Percentiles rank a stretch among this genome's conserved stretches.
phyloP scores from a whole-genome alignment of 2,888 invertebrate genomes.

The Folsomia manolachei region DNA sequence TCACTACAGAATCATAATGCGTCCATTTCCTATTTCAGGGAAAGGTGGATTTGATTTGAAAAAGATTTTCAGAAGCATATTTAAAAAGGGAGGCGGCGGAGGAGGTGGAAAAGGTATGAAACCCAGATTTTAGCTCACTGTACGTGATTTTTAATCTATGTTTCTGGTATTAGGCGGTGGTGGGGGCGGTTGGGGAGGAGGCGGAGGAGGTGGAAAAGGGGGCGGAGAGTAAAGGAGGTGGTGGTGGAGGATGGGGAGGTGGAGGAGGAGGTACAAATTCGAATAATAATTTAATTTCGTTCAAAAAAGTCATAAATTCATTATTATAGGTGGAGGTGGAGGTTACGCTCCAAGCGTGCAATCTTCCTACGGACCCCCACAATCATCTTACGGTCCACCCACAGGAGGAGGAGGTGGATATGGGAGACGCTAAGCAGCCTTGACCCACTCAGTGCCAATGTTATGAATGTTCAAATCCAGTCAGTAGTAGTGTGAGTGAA shows the following conservation, averaged over 20 bases:
- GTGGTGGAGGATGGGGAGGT: background rate
- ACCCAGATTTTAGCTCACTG: background rate
- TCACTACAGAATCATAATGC: background rate
- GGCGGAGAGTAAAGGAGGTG: no score
- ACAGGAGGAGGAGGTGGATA: background rate
- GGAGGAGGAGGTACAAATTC: no score
- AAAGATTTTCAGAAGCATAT: conserved; percentile 27
- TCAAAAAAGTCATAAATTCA: background rate
- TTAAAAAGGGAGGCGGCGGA: conserved; percentile 30
- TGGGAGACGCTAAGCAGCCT: background rate
- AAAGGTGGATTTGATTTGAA: conserved; percentile 37
- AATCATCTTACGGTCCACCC: conserved; percentile 20
- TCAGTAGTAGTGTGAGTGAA: no score
- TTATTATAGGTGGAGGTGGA: conserved; percentile 14
- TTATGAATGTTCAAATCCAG: conserved; percentile 7
- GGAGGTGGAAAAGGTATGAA: conserved; percentile 16
- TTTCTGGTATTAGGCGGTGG: conserved; percentile 15
- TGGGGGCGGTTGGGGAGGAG: conserved; percentile 3
- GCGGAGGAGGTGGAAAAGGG: conserved; percentile 9
- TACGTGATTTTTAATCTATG: background rate
- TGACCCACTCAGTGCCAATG: background rate
- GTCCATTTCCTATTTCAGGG: conserved; percentile 6
- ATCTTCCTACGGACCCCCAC: conserved; percentile 21
- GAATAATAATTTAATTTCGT: background rate
- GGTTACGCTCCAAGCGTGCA: conserved; percentile 2